Evolutionary conservation across 2,113 vertebrate genomes (phyloP).

Genomic region (Chloroceryle aenea): DNA sequence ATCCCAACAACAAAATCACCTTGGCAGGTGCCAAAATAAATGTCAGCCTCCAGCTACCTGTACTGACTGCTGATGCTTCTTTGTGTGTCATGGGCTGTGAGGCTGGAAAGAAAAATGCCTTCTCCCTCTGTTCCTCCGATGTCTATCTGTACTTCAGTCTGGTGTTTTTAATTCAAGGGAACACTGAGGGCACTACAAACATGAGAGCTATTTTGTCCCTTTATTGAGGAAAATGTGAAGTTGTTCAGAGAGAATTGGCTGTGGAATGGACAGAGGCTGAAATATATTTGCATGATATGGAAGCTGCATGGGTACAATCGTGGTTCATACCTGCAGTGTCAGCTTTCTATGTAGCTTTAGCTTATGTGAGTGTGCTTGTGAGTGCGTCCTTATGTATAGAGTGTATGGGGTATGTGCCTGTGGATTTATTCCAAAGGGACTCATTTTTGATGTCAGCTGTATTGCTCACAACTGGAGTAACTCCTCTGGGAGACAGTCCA

Average conservation of each 20-base stretch:
- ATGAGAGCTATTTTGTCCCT: not conserved
- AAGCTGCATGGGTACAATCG: fast-evolving
- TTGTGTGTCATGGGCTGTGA: fast-evolving
- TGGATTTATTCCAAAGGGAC: not conserved
- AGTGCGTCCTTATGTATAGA: not conserved
- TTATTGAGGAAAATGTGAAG: not conserved
- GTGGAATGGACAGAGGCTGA: not conserved
- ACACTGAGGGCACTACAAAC: not conserved
- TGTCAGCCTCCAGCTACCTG: slow-evolving; percentile 43
- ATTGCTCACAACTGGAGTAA: not conserved
- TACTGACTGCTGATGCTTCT: not conserved
- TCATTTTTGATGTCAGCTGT: not conserved
- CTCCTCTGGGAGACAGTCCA: not conserved
- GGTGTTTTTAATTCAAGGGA: not conserved
- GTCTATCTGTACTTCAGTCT: not conserved
- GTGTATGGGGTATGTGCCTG: not conserved
- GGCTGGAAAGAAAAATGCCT: not conserved
- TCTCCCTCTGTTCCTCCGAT: not conserved
- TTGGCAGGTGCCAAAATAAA: slow-evolving; percentile 64
- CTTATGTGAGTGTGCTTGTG: fast-evolving
- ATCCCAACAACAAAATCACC: slow-evolving; percentile 50
- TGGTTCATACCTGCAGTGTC: not conserved
- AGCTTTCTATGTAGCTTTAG: not conserved
- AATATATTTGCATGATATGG: fast-evolving
- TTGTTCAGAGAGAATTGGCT: not conserved